Evolutionary conservation across 2,113 vertebrate genomes (phyloP).

Genomic region (Manacus vitellinus): DNA sequence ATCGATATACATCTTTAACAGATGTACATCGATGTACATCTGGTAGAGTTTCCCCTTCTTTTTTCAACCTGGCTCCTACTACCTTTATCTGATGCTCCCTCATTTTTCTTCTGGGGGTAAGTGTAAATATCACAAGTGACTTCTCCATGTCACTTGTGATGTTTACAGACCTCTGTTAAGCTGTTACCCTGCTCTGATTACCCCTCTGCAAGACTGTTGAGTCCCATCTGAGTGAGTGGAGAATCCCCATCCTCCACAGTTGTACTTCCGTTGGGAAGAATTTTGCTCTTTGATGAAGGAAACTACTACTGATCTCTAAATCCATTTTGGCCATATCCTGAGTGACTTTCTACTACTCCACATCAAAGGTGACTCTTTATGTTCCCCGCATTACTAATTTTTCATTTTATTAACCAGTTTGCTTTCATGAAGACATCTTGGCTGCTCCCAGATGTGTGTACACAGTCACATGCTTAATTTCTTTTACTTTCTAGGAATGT

Average conservation of each 20-base stretch:
- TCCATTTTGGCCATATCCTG: background rate
- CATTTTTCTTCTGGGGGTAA: background rate
- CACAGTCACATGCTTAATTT: background rate
- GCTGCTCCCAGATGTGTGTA: background rate
- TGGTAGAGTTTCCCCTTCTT: background rate
- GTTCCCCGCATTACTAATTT: background rate
- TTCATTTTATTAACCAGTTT: background rate
- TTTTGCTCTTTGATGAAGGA: background rate
- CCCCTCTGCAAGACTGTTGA: background rate
- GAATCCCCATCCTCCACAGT: background rate
- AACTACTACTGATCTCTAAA: background rate
- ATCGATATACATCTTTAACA: background rate
- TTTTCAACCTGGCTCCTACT: background rate
- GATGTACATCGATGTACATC: too few species aligned
- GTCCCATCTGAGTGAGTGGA: background rate
- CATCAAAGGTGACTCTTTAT: background rate
- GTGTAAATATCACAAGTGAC: background rate
- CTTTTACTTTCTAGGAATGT: conserved; percentile 77
- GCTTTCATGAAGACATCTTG: background rate
- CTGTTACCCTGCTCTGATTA: background rate
- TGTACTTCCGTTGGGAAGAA: background rate
- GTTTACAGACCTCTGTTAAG: background rate
- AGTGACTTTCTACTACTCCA: background rate
- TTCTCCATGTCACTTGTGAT: background rate
- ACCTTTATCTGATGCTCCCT: background rate